These are phyloP conservation scores for Aepyceros melampus DNA, from an alignment of 2,113 vertebrate genomes.

Conservation along the genomic window DNA sequence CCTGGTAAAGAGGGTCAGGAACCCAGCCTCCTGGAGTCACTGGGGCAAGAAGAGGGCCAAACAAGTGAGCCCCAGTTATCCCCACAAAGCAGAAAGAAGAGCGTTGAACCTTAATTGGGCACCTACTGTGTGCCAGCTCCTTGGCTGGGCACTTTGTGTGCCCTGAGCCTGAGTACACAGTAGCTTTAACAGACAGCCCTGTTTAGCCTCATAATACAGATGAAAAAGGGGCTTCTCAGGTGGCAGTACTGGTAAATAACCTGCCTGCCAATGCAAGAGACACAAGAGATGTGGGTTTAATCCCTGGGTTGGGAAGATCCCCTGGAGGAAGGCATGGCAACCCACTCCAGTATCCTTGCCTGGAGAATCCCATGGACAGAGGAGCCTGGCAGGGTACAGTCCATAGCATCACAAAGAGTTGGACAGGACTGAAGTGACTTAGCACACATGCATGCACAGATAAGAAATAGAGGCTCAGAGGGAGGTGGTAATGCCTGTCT, in stretches of 20 bases:
- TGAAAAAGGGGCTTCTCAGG: background rate
- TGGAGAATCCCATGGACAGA: background rate
- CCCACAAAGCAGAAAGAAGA: accelerated
- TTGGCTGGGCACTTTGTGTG: background rate
- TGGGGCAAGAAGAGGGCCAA: background rate
- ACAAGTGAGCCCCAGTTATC: accelerated
- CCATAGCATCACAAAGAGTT: background rate
- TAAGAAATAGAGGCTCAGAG: background rate
- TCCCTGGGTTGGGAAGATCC: background rate
- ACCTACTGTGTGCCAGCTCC: background rate
- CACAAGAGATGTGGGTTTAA: background rate
- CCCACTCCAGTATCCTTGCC: background rate
- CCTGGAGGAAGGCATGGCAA: background rate
- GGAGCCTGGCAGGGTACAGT: background rate
- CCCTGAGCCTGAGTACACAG: accelerated
- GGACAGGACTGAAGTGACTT: background rate
- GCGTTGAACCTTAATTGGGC: background rate
- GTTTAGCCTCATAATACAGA: background rate
- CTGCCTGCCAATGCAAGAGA: background rate
- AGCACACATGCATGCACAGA: accelerated
- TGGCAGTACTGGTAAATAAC: background rate
- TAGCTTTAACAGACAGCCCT: accelerated
- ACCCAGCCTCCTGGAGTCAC: background rate
- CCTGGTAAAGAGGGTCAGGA: background rate
- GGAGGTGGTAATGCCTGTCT: too few species aligned